Conservation (phyloP, 2,113 vertebrate genomes). For the Phaethon lepturus region DNA sequence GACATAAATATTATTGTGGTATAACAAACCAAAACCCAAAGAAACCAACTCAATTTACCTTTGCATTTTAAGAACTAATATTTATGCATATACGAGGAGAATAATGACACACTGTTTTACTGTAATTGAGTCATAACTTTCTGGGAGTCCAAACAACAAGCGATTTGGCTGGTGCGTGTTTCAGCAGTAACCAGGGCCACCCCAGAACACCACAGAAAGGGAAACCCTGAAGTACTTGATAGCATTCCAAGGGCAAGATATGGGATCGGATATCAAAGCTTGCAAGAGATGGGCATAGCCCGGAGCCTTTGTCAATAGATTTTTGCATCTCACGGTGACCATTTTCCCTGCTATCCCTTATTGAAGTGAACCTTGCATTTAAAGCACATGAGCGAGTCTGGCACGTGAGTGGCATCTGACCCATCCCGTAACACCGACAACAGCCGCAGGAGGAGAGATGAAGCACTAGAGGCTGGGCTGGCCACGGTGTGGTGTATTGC, state of each 20-base stretch:
- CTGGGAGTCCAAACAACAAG: not conserved
- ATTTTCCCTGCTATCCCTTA: not conserved
- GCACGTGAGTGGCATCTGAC: not conserved
- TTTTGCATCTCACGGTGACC: not conserved
- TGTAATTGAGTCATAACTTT: not conserved
- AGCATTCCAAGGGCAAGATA: not conserved
- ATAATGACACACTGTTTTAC: not conserved
- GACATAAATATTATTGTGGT: conserved; percentile 50
- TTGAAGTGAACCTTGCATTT: not conserved
- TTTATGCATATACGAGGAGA: not conserved
- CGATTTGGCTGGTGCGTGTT: not conserved
- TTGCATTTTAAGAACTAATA: conserved; percentile 1
- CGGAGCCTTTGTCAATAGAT: not conserved
- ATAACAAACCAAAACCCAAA: not conserved
- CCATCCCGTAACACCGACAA: not conserved
- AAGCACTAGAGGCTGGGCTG: not conserved
- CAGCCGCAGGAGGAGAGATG: not conserved
- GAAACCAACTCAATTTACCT: not conserved
- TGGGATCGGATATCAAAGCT: not conserved
- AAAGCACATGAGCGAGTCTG: not conserved
- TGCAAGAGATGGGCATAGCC: not conserved
- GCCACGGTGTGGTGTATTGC: fast-evolving
- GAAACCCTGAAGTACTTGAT: not conserved
- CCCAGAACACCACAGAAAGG: not conserved
- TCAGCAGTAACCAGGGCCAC: not conserved